Evolutionary conservation across 2,797 vertebrate genomes (phyloP), one percentile per base, ranked within the genome.

Genomic region (Otus scops): DNA sequence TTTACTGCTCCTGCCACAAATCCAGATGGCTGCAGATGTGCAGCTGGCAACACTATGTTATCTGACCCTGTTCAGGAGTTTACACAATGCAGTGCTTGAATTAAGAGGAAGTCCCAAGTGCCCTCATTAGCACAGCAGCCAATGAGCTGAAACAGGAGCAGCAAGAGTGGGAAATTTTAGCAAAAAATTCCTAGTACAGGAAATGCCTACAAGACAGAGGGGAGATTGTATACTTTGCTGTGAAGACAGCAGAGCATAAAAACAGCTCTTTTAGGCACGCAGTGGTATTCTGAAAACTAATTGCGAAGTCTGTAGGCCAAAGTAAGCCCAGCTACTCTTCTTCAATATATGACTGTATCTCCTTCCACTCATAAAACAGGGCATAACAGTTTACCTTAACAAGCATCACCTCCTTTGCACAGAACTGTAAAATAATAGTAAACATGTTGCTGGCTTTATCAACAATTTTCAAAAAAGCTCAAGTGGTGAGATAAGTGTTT

Each of bases 21-120:
- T 73, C 94, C 88, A 96, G 93, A 96, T 96, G 91, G 95, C 93
- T 96, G 93, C 95, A 95, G 95, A 95, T 95, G 86, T 94, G 95
- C 92, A 96, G 96, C 95, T 97, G 94, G 81, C 90, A 96, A 93
- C 95, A 95, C 73, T 94, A 92, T 95, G 94, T 93, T 95, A 81
- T 77, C 93, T 97, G 92, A 95, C 90, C 93, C 95, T 95, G 92
- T 87, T 97, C 78, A 93, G 93, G 90, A 89, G 81, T 92, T 95
- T 75, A 83, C 71, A 97, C 93, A 97, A 97, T 94, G 95, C 91
- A 95, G 86, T 91, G 90, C 93, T 95, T 97, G 81, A 96, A 96
- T 94, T 76, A 85, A 81, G 92, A 97, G 94, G 96, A 97, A 96
- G 95, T 96, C 88, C 90, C 84, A 94, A 95, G 77, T 95, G 92